Percentiles rank a stretch among this genome's conserved stretches.
Evolutionary conservation across 2,113 vertebrate species (phyloP).

Genomic region (Calyptomena viridis): DNA sequence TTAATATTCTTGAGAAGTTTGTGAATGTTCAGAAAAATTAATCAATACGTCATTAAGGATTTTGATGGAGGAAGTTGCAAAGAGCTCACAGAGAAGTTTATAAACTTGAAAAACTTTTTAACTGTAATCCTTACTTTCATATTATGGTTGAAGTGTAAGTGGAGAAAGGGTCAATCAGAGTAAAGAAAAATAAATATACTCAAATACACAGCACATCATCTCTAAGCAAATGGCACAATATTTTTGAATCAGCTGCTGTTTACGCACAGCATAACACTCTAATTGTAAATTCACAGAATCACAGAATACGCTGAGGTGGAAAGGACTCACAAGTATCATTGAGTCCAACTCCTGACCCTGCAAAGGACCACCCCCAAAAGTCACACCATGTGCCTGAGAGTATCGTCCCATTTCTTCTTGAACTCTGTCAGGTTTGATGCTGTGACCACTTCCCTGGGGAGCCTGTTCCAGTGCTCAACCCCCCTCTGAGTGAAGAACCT

Average conservation of each 20-base stretch:
- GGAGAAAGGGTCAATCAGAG: background rate
- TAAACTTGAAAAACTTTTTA: background rate
- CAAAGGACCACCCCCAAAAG: background rate
- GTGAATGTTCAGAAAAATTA: background rate
- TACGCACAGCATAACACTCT: background rate
- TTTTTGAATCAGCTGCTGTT: background rate
- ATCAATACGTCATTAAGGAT: background rate
- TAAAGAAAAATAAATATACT: background rate
- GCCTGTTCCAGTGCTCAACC: background rate
- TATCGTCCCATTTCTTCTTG: background rate
- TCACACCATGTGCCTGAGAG: background rate
- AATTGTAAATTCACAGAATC: background rate
- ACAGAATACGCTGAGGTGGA: background rate
- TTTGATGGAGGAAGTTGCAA: background rate
- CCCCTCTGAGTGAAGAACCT: background rate
- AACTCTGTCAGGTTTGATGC: background rate
- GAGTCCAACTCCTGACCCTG: background rate
- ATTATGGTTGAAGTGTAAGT: background rate
- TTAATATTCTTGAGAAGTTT: background rate
- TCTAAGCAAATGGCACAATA: background rate
- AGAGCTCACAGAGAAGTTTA: background rate
- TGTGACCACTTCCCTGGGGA: background rate
- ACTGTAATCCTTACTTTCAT: background rate
- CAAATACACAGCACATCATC: background rate
- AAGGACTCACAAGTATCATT: background rate